Evolutionary conservation across 2,113 vertebrate genomes (phyloP).

Genomic region (Crypturellus undulatus): DNA sequence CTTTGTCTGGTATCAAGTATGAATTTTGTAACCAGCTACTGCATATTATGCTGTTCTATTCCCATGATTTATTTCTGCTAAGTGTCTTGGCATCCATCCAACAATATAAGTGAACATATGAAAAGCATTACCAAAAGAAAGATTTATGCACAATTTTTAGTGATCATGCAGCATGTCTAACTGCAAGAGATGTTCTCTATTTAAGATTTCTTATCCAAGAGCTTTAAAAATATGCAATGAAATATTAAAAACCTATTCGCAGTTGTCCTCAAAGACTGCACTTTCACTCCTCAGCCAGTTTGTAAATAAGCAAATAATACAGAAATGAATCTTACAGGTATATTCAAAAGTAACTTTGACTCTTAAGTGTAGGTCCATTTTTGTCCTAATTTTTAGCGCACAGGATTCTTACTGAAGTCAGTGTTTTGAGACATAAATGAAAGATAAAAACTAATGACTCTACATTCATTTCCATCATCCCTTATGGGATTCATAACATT

Average conservation of each 20-base stretch:
- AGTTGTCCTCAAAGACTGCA: conserved; percentile 2
- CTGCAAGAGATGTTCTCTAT: conserved; percentile 40
- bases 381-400: background rate
- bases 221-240: conserved; percentile 25
- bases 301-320: background rate
- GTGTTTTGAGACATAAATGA: background rate
- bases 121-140: conserved; percentile 63
- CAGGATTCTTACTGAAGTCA: background rate
- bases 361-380: background rate
- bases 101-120: conserved; percentile 57
- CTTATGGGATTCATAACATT: background rate
- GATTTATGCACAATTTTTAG: conserved; percentile 55
- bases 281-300: background rate
- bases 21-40: conserved; percentile 59
- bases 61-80: conserved; percentile 62
- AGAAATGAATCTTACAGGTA: background rate
- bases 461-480: background rate
- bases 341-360: background rate
- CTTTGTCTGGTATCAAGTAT: conserved; percentile 49
- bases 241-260: conserved; percentile 26
- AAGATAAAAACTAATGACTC: background rate
- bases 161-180: conserved; percentile 50
- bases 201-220: conserved; percentile 47
- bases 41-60: conserved; percentile 52
- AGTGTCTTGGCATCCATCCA: conserved; percentile 31